Percentiles rank a stretch among this genome's conserved stretches.
These are phyloP conservation scores for Panulirus ornatus DNA, from an alignment of 1,140 invertebrate genomes.

Conservation along the genomic window DNA sequence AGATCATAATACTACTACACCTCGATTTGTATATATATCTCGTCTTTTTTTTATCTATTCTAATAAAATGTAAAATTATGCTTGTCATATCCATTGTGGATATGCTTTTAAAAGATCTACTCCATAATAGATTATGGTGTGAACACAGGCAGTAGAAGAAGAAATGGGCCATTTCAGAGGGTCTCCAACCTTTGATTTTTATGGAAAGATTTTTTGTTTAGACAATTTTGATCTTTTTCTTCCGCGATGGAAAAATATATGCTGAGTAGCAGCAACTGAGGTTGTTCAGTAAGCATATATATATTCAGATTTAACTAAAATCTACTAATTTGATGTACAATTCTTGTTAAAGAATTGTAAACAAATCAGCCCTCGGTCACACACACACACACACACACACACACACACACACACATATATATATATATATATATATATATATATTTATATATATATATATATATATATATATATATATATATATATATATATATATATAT, in stretches of 20 bases:
- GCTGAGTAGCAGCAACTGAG: neutral
- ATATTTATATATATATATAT: conserved; percentile 34
- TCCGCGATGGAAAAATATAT: neutral
- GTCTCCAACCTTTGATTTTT: no score
- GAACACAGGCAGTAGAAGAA: no score
- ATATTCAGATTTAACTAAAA: neutral
- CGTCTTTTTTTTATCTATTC: no score
- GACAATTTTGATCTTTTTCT: neutral
- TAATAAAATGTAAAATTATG: no score
- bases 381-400: neutral
- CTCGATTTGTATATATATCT: no score
- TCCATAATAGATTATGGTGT: no score
- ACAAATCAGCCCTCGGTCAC: neutral
- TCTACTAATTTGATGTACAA: neutral
- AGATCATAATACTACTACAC: no score
- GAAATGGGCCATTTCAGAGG: no score
- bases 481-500: conserved; percentile 8
- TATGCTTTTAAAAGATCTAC: no score
- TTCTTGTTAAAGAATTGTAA: neutral
- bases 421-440: neutral
- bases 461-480: conserved; percentile 37
- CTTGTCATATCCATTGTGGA: no score
- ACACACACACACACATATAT: neutral
- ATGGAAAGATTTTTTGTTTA: no score
- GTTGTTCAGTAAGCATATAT: neutral